Base-by-base conservation (phyloP, 2,113 vertebrate species). In the Prietella phreatophila region DNA sequence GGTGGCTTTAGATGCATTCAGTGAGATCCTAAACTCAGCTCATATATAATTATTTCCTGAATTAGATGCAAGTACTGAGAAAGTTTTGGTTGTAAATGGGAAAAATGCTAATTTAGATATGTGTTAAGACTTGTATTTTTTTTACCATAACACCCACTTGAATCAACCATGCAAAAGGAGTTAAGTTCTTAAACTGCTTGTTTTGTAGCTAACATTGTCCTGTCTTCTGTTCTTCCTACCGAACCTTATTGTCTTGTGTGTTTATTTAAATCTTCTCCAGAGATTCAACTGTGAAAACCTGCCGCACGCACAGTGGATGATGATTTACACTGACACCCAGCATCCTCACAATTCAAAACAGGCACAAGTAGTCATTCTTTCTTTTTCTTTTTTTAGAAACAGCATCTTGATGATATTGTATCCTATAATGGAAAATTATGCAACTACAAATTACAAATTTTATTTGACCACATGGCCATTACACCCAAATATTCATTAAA, bases 401-500 rank as follows among this genome's bases (percentile, higher is more conserved):
- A 53, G 2, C 47, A 79, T 53, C 76, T 17, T 19, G 50, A 79
- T 17, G 47, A 79, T 79, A 79, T 55, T 55, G 27, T 30, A 55
- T 55, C 76, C 27, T 11, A 55, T 55, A 27, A 55, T 55, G 50
- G 76, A 30, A 55, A 15, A 79, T 55, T 53, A 55, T 14, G 50
- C 76, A 79, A 79, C 55, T 79, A 79, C 25, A 79, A 53, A 79
- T 79, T 79, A 79, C 25, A 79, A 53, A 82, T 82, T 33, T 19
- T 60, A 82, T 60, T 27, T 82, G 55, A 82, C 55, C 55, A 60
- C 79, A 82, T 82, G n/a, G 30, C 30, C 55, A 36, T 58, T 82
- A 90, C 84, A 81, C 75, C 42, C 27, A 73, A 63, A 85, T 22
- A 84, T 17, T 82, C 30, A 82, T 25, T 39, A 81, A n/a, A 33